Evolutionary conservation across 2,797 vertebrate genomes (phyloP).

Genomic region (Sarcoramphus papa): DNA sequence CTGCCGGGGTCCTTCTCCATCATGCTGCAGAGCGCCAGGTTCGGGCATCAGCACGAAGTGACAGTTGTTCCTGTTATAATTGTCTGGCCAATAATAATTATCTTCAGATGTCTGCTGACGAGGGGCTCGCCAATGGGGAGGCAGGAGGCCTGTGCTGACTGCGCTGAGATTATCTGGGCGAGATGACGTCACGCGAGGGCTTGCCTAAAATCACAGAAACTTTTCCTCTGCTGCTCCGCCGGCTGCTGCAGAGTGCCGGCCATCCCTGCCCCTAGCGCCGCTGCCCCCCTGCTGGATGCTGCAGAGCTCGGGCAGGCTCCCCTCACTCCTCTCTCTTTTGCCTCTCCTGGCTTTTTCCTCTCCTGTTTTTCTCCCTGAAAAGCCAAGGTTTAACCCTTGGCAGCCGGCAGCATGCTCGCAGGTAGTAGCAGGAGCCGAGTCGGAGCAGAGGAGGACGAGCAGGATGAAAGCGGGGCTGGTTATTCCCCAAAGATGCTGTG

Average conservation of each 20-base stretch:
- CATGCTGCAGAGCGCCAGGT: constrained; percentile 49
- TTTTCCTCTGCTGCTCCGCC: constrained; percentile 2
- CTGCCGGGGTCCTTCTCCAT: neutral
- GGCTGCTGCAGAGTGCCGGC: neutral
- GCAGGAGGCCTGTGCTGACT: constrained; percentile 81
- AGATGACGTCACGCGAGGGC: constrained; percentile 69
- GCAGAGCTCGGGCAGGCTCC: neutral
- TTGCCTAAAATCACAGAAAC: constrained; percentile 71
- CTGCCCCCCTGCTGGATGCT: neutral
- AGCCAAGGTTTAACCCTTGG: neutral
- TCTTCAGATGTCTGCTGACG: constrained; percentile 99
- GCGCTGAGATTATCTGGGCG: constrained; percentile 64
- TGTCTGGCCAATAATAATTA: constrained; percentile 81
- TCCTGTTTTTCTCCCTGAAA: neutral
- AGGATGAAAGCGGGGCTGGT: neutral
- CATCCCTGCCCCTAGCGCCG: neutral
- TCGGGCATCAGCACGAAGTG: constrained; percentile 51
- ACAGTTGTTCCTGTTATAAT: constrained; percentile 72
- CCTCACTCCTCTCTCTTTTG: neutral
- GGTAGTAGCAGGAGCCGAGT: neutral
- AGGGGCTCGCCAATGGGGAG: constrained; percentile 80
- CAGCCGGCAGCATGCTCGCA: fast-evolving
- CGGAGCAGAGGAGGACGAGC: neutral
- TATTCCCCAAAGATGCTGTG: neutral
- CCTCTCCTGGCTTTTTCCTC: neutral